Evolutionary conservation across 1,140 invertebrate species (phyloP), one percentile per base, ranked within the genome.

Genomic region (Acromyrmex echinatior): DNA sequence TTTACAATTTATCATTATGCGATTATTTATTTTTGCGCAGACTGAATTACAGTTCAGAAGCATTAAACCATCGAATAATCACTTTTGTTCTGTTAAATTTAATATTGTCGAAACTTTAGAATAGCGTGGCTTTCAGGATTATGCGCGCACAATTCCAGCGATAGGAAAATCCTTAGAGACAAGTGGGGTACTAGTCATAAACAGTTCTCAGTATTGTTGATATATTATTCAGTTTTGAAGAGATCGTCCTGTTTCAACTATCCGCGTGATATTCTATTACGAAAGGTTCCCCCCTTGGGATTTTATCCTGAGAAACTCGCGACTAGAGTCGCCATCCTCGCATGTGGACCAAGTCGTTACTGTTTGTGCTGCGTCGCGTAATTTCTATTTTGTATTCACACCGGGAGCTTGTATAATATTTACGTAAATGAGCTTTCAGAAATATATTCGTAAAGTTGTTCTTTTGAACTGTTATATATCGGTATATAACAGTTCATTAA

Each of bases 221-320:
- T 84, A 76, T 74, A 84, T 84, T 84, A 84, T 84, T 84, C 80
- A 84, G 70, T 84, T 76, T 84, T 76, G 74, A 84, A 76, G 80
- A 84, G 70, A 76, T 84, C 80, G 70, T 71, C 35, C 39, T 49
- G 79, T 84, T 71, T 60, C 25, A 84, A 84, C 80, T 74, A 60
- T 28, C 49, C 70, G 70, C 70, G 60, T 62, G 80, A 84, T 84
- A 84, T 76, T 84, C 80, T 76, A 84, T 84, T 84, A 84, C 56
- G 80, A 18, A 74, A 74, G 70, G 56, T 35, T 35, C 5, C 35
- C 12, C 80, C 45, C 39, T 1, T 62, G 80, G 70, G 80, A 84
- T 84, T 84, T 76, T 68, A 74, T 76, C 80, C 70, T 60, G 63
- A 71, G 80, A 49, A 84, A 84, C n/a, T n/a, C n/a, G n/a, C n/a